phyloP scores from a whole-genome alignment of 2,113 vertebrate genomes.

The Tupaia tana region DNA sequence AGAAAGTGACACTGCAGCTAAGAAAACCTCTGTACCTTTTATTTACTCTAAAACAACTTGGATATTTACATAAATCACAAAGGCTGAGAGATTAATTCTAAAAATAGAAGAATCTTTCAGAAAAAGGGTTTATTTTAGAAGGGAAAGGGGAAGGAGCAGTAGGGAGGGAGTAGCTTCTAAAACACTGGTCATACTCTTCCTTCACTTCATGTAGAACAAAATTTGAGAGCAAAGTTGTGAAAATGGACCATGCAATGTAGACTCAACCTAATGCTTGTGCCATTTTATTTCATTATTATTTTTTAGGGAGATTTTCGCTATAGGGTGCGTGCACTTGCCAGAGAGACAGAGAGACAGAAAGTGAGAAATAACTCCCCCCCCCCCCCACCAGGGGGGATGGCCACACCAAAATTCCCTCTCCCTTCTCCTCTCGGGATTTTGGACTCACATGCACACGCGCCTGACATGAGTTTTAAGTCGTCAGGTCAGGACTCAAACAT shows the following conservation, averaged over 20 bases:
- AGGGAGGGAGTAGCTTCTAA: neutral
- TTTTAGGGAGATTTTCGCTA: too few species aligned
- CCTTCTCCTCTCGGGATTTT: too few species aligned
- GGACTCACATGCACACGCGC: too few species aligned
- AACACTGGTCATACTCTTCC: neutral
- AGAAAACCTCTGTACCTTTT: neutral
- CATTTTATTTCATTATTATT: neutral
- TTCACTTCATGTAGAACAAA: neutral
- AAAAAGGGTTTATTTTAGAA: slow-evolving; percentile 43
- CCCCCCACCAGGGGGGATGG: too few species aligned
- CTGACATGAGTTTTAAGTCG: too few species aligned
- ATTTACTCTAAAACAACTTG: slow-evolving; percentile 36
- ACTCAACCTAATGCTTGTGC: neutral
- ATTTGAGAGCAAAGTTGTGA: neutral
- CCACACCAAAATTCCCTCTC: too few species aligned
- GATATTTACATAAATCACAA: slow-evolving; percentile 16
- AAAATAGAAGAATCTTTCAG: slow-evolving; percentile 16
- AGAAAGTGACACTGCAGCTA: too few species aligned
- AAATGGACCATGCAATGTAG: neutral
- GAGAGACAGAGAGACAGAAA: too few species aligned
- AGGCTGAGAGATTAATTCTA: slow-evolving; percentile 2
- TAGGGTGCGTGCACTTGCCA: too few species aligned
- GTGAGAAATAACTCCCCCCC: too few species aligned
- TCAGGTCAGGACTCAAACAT: too few species aligned
- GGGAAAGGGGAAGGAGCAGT: neutral